A percentile compares a stretch with the other conserved stretches of the same genome.
These are phyloP conservation scores for Temnothorax unifasciatus DNA, from an alignment of 2,888 invertebrate species.

Conservation along the genomic window DNA sequence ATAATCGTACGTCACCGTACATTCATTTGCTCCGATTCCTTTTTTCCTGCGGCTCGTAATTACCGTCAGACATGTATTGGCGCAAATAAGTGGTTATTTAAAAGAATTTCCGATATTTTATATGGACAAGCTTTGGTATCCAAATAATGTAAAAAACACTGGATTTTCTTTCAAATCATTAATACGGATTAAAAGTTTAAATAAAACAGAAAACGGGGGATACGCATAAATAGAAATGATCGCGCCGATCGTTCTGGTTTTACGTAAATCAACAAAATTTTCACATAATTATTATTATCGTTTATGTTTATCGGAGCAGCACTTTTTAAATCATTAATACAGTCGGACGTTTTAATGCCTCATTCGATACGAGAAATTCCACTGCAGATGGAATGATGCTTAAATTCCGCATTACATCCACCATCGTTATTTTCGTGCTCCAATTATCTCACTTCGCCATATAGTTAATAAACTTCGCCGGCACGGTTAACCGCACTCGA, in stretches of 20 bases:
- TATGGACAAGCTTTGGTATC: background rate
- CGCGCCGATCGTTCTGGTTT: background rate
- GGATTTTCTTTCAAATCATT: background rate
- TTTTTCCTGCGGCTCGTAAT: slow-evolving; percentile 2
- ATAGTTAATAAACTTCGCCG: slow-evolving; percentile 19
- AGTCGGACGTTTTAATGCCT: background rate
- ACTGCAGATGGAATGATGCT: background rate
- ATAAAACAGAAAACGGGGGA: background rate
- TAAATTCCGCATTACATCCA: background rate
- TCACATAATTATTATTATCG: background rate
- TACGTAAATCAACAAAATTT: slow-evolving; percentile 3
- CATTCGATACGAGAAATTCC: slow-evolving; percentile 1
- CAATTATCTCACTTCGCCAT: slow-evolving; percentile 32
- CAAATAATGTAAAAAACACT: background rate
- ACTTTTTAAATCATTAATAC: background rate
- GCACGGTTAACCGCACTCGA: slow-evolving; percentile 40
- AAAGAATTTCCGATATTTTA: background rate
- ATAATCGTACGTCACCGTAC: slow-evolving; percentile 1
- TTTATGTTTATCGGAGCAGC: background rate
- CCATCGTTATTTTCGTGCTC: slow-evolving; percentile 1
- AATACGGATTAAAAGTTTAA: slow-evolving; percentile 8
- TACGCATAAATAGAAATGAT: background rate
- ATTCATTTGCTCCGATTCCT: background rate
- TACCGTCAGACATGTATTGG: background rate
- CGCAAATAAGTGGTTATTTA: background rate